A percentile compares a stretch with the other conserved stretches of the same genome.
Evolutionary conservation across 2,888 invertebrate species (phyloP).

Genomic region (Maniola hyperantus): DNA sequence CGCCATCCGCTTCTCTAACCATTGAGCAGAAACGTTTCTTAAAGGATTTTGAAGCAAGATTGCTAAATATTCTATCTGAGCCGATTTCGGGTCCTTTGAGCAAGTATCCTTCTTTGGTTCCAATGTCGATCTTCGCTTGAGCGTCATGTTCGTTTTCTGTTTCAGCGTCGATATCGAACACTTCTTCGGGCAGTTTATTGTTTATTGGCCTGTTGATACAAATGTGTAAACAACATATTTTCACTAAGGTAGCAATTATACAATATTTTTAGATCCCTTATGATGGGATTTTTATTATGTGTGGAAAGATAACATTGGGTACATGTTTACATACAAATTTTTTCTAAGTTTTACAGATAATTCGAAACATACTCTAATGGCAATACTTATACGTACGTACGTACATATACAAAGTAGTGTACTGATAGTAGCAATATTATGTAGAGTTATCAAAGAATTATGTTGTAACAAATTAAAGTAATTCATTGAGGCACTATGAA

Average conservation of each 20-base stretch:
- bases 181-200: conserved; percentile 85
- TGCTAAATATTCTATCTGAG: conserved; percentile 94
- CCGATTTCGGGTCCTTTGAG: conserved; percentile 96
- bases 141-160: conserved; percentile 91
- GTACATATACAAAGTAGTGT: too few relatives aligned
- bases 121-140: conserved; percentile 86
- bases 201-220: conserved; percentile 54
- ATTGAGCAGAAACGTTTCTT: conserved; percentile 95
- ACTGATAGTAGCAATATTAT: too few relatives aligned
- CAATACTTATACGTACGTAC: too few relatives aligned
- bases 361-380: too few relatives aligned
- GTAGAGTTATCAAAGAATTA: too few relatives aligned
- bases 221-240: not conserved
- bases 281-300: not conserved
- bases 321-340: too few relatives aligned
- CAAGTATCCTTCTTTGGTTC: conserved; percentile 95
- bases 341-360: too few relatives aligned
- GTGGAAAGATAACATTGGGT: too few relatives aligned
- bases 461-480: too few relatives aligned
- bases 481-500: too few relatives aligned
- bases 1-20: conserved; percentile 94
- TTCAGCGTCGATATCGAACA: conserved; percentile 95
- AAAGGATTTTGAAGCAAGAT: conserved; percentile 96
- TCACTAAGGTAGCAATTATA: not conserved
- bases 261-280: not conserved